Percentiles rank a stretch among this genome's conserved stretches.
These are phyloP conservation scores for Amblyopsis rosae DNA, from an alignment of 2,113 vertebrate genomes.

Conservation along the genomic window DNA sequence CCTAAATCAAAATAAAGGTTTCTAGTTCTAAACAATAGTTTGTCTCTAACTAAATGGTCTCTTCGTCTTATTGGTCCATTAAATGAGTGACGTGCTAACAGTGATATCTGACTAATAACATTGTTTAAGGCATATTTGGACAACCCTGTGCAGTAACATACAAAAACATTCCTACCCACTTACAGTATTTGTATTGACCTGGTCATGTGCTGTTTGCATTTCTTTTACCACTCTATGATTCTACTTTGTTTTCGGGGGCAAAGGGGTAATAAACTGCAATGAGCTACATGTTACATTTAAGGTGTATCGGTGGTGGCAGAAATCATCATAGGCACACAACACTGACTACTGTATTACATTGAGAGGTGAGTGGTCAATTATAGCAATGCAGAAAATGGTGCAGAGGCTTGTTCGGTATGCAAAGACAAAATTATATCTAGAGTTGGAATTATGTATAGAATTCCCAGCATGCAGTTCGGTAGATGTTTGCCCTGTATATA, in stretches of 20 bases:
- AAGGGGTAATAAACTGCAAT: background rate
- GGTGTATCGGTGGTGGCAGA: constrained; percentile 13
- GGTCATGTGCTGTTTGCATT: constrained; percentile 28
- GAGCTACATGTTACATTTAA: constrained; percentile 5
- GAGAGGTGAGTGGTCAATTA: constrained; percentile 8
- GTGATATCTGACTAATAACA: constrained; percentile 42
- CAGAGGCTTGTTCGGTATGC: constrained; percentile 22
- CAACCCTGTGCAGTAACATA: constrained; percentile 69
- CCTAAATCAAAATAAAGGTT: constrained; percentile 44
- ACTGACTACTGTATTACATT: background rate
- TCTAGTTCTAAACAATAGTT: constrained; percentile 6
- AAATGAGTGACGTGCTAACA: constrained; percentile 29
- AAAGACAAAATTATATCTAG: background rate
- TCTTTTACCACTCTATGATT: constrained; percentile 12
- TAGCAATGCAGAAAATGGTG: constrained; percentile 39
- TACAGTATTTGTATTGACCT: constrained; percentile 55
- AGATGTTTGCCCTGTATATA: constrained; percentile 13
- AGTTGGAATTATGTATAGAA: constrained; percentile 4
- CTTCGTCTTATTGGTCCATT: constrained; percentile 60
- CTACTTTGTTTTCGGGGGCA: constrained; percentile 8
- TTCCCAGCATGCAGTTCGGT: constrained; percentile 11
- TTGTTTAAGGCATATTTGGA: constrained; percentile 69
- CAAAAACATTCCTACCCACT: constrained; percentile 52
- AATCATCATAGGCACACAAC: constrained; percentile 3
- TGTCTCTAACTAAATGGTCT: constrained; percentile 38